Conservation (phyloP, 2,797 vertebrate species). For the Melanotaenia maccullochi region DNA sequence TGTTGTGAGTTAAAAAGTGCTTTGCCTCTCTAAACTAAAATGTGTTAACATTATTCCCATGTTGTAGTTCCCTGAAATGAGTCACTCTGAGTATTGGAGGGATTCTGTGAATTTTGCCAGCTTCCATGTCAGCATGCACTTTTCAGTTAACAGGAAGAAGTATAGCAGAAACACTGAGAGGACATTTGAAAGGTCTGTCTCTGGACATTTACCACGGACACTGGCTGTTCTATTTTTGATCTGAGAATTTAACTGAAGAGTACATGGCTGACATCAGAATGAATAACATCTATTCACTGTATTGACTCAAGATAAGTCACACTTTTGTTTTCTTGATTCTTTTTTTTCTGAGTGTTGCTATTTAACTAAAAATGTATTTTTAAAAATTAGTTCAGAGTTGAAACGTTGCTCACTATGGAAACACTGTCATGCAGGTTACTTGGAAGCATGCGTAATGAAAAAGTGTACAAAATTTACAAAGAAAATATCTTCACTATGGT, state of each 20-base stretch:
- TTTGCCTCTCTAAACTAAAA: constrained; percentile 21
- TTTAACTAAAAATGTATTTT: constrained; percentile 35
- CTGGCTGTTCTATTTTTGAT: constrained; percentile 71
- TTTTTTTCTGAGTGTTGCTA: constrained; percentile 23
- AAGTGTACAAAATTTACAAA: constrained; percentile 38
- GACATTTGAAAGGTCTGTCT: constrained; percentile 67
- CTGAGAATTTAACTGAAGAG: constrained; percentile 58
- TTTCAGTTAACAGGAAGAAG: constrained; percentile 71
- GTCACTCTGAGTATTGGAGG: constrained; percentile 56
- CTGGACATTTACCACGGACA: constrained; percentile 62
- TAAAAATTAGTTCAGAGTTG: constrained; percentile 23
- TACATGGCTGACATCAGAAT: constrained; percentile 72
- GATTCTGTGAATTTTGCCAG: constrained; percentile 59
- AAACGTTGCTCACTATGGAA: constrained; percentile 34
- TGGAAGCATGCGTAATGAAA: constrained; percentile 32
- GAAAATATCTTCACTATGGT: not conserved
- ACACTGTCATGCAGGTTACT: constrained; percentile 30
- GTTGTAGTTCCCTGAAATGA: constrained; percentile 49
- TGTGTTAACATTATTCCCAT: constrained; percentile 35
- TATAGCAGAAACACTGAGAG: constrained; percentile 61
- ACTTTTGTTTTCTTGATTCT: constrained; percentile 51
- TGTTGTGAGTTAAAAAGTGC: constrained; percentile 14
- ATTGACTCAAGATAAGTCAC: constrained; percentile 79
- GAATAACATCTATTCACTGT: constrained; percentile 73
- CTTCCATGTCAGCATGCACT: constrained; percentile 66